Conservation (phyloP, 2,797 vertebrate genomes). For the Iguana delicatissima region DNA sequence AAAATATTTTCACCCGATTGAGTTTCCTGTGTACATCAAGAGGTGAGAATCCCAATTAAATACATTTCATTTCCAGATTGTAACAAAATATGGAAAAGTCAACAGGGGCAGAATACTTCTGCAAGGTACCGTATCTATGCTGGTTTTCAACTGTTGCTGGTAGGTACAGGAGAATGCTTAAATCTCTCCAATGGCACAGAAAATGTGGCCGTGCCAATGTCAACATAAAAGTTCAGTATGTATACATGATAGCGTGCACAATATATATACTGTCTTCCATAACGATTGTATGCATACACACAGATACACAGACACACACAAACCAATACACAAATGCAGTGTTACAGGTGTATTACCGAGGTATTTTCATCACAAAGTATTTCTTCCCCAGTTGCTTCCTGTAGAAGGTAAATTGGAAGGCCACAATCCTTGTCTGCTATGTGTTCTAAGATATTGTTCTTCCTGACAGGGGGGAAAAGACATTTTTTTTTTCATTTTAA, state of each 20-base stretch:
- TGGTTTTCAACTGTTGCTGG: not conserved
- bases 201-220: not conserved
- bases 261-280: not conserved
- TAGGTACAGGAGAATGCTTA: no score
- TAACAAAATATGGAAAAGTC: not conserved
- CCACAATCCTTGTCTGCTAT: slow-evolving; percentile 17
- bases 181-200: not conserved
- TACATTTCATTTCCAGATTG: no score
- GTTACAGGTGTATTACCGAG: slow-evolving; percentile 19
- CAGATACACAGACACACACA: not conserved
- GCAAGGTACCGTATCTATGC: no score
- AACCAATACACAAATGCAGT: not conserved
- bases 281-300: not conserved
- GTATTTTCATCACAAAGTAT: slow-evolving; percentile 23
- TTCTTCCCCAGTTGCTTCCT: slow-evolving; percentile 37
- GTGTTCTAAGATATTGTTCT: slow-evolving; percentile 32
- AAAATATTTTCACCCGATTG: no score
- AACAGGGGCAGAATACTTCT: no score
- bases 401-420: not conserved
- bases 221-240: not conserved
- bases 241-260: not conserved
- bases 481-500: not conserved
- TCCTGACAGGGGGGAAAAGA: slow-evolving; percentile 7
- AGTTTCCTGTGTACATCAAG: no score
- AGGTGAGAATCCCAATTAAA: not conserved